A percentile compares a stretch with the other conserved stretches of the same genome.
Evolutionary conservation across 2,113 vertebrate genomes (phyloP).

Genomic region (Puntigrus tetrazona): DNA sequence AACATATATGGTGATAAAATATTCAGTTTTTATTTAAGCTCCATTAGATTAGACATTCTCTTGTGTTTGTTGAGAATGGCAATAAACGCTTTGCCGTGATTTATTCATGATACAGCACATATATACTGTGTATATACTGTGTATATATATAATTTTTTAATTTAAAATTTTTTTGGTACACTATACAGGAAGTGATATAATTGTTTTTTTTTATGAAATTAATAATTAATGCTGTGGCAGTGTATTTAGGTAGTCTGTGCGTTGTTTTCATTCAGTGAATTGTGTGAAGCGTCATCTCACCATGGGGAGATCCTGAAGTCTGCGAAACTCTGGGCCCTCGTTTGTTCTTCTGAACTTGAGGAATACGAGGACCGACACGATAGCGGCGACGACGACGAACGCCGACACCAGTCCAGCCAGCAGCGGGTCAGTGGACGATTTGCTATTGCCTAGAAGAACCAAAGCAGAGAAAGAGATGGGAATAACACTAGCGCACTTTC

Average conservation of each 20-base stretch:
- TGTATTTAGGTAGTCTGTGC: neutral
- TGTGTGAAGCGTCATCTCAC: slow-evolving; percentile 60
- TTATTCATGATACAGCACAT: no score
- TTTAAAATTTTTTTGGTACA: no score
- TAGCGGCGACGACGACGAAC: slow-evolving; percentile 80
- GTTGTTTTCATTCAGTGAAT: neutral
- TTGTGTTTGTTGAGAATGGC: no score
- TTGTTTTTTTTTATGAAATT: no score
- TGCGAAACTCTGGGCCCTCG: slow-evolving; percentile 80
- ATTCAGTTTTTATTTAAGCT: no score
- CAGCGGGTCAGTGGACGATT: slow-evolving; percentile 75
- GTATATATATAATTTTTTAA: no score
- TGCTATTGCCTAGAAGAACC: neutral
- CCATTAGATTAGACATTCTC: no score
- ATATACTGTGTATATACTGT: no score
- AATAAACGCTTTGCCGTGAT: no score
- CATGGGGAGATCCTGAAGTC: slow-evolving; percentile 85
- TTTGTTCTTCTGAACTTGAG: slow-evolving; percentile 80
- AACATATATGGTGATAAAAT: no score
- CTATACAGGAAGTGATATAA: no score
- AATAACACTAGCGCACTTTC: neutral
- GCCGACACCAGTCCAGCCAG: slow-evolving; percentile 83
- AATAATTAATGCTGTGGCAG: no score
- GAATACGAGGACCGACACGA: slow-evolving; percentile 83
- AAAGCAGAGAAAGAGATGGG: neutral